Base-by-base conservation (phyloP, 2,888 invertebrate species). In the Hylaea fasciaria region DNA sequence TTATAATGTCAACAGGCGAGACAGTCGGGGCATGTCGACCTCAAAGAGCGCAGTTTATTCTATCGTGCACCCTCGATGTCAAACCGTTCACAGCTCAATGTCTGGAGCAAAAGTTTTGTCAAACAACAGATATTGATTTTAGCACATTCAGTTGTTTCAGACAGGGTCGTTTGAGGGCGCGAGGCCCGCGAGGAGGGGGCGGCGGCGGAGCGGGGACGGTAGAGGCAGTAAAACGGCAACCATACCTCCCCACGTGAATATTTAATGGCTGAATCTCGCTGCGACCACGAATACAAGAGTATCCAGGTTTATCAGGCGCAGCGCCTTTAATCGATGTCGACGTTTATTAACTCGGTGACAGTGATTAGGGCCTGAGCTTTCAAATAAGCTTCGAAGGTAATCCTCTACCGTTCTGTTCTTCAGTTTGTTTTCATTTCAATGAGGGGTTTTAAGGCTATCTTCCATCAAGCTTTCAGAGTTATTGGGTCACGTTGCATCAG, bases 51-150 rank as follows among this genome's bases (percentile, higher is more conserved):
- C 55, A 61, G 41, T 55, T 47, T 16, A 43, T 43, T 41, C 39
- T 14, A 47, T 43, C 47, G 44, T 62, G 56, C 56, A 62, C 32
- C 51, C 47, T 48, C 44, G 61, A 49, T 45, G 47, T 61, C 43
- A 52, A 52, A 51, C 55, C 32, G 32, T 61, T 61, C 54, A 54
- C 56, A 54, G 60, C 48, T 63, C 62, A 61, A 61, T 64, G 67
- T 70, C 71, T 78, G 71, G 71, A 73, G 75, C 74, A 72, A 80
- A 82, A 82, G 71, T 82, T 81, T 80, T 86, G 87, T 86, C 87
- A 87, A 86, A 88, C 86, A 88, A 82, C 83, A 83, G 80, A 80
- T 90, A 91, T 90, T 89, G 90, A 91, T 91, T 91, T 91, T 86
- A 89, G 84, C 85, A 89, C 89, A 83, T 89, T 86, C 87, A 87